Evolutionary conservation across 2,113 vertebrate genomes (phyloP), one percentile per base, ranked within the genome.

Genomic region (Heterocephalus glaber): DNA sequence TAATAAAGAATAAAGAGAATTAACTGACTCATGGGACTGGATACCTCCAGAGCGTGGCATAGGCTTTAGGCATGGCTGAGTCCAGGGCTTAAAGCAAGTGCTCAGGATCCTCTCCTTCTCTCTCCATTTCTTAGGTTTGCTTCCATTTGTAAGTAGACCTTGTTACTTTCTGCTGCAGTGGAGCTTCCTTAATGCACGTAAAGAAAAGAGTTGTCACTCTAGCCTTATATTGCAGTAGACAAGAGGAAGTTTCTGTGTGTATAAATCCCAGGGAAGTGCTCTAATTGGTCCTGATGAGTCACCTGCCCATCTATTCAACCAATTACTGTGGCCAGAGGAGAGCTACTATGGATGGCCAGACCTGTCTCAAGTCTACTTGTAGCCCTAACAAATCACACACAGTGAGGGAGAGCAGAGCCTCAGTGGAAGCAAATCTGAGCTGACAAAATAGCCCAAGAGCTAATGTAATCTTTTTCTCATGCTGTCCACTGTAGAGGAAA

Each of bases 281-380:
- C 58, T 81, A 79, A 95, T 86, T 92, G 95, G 93, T 35, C 24
- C 5, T 72, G 82, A 3, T 60, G 72, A 52, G 6, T 95, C 96
- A 97, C 41, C 56, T 94, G 20, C 13, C 16, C 61, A 86, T 79
- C 30, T 82, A 30, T 60, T 66, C 11, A 54, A 3, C 90, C 56
- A 93, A 47, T 84, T 44, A 49, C 76, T 70, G 16, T 60, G 94
- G 38, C 41, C 89, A 88, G 28, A 96, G 22, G 83, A n/a, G 63
- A 92, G 30, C 30, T 54, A n/a, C 56, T 76, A 5, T 9, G 9
- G 33, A 52, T 70, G 60, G 10, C 28, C 56, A 77, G 41, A 70
- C 28, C 60, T 77, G 47, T 66, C 30, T 86, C 10, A 20, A 89
- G 63, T 95, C 54, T 47, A 65, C 70, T 80, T 56, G 61, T 68